phyloP scores from a whole-genome alignment of 2,113 vertebrate genomes.

The Cervus canadensis region DNA sequence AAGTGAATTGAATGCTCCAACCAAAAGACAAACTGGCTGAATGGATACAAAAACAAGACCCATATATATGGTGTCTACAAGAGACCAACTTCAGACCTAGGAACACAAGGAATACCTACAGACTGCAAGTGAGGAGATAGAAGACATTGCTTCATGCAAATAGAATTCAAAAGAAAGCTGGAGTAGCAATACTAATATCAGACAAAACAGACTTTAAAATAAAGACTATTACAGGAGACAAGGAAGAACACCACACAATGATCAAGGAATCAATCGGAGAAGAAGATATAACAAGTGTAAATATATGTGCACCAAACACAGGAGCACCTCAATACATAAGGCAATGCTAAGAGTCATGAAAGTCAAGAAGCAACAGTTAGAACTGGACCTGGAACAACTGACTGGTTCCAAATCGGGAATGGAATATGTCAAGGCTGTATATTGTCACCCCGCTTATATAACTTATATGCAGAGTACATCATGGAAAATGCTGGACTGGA shows the following conservation, averaged over 20 bases:
- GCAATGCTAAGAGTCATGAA: not conserved
- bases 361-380: not conserved
- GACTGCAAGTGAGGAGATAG: not conserved
- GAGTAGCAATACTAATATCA: not conserved
- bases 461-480: not conserved
- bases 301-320: not conserved
- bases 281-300: not conserved
- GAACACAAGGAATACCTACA: not conserved
- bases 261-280: not conserved
- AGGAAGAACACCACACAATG: not conserved
- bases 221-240: not conserved
- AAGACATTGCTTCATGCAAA: not conserved
- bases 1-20: not conserved
- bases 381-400: not conserved
- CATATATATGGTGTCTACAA: not conserved
- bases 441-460: not conserved
- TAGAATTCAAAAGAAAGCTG: not conserved
- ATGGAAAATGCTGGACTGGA: not conserved
- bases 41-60: not conserved
- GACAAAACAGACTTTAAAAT: not conserved
- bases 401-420: not conserved
- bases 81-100: not conserved
- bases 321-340: not conserved
- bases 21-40: not conserved
- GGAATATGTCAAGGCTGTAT: not conserved